A percentile compares a stretch with the other conserved stretches of the same genome.
Evolutionary conservation across 1,140 invertebrate species (phyloP).

Genomic region (honey bee (Apis mellifera)): Amel_HAv3.1 CM009934.2:11133501-11134000

Average conservation of each 20-base stretch:
- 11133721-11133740: neutral
- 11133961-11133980: neutral
- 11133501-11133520: conserved; percentile 37
- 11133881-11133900: neutral
- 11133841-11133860: no score
- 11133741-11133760: neutral
- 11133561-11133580: conserved; percentile 42
- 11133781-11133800: neutral
- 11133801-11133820: no score
- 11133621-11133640: neutral
- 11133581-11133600: conserved; percentile 61
- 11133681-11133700: neutral
- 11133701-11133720: neutral
- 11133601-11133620: conserved; percentile 31
- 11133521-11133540: conserved; percentile 47
- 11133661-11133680: neutral
- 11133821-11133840: neutral
- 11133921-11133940: no score
- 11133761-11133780: neutral
- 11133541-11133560: conserved; percentile 49
- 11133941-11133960: neutral
- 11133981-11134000: neutral
- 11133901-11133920: neutral
- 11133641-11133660: neutral
- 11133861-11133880: neutral